Base-by-base conservation (phyloP, 2,888 invertebrate species). In the Lumbricus terrestris region DNA sequence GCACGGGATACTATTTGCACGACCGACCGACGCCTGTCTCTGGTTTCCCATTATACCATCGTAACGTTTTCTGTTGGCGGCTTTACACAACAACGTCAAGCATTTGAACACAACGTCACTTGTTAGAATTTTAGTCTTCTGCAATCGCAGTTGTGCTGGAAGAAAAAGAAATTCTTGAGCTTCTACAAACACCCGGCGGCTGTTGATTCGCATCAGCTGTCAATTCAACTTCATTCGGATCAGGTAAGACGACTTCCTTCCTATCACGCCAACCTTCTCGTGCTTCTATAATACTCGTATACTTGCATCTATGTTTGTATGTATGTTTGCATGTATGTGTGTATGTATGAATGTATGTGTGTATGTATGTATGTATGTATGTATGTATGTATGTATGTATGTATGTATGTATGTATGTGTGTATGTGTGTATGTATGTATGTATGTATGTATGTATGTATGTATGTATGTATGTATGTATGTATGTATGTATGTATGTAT, bases 401-500 rank as follows among this genome's bases (percentile, higher is more conserved):
- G 18, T 47, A 47, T 47, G 47, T 47, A 47, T 11, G 47, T 47
- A 18, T 47, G 47, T 91, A 69, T 88, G 89, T 90, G 82, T 90
- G 89, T 90, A 85, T 90, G 89, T 91, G 82, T 90, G 42, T 88
- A 83, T 91, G 82, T 90, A 83, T 82, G 54, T 88, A 89, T n/a
- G n/a, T n/a, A n/a, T n/a, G n/a, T n/a, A n/a, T 89, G 89, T 90
- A 88, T 89, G 90, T 88, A 88, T 88, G 82, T 90, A 82, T 88
- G 88, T 90, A 82, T 88, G 88, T 83, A 89, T 13, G 82, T 91
- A 85, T 90, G 88, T 91, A 88, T 91, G 90, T 89, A 88, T 91
- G 90, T 90, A 88, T 90, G 88, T 91, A 88, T 91, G 89, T 90
- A 82, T 90, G 89, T 91, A 82, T 90, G 88, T 88, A 47, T 90